Evolutionary conservation across 2,113 vertebrate genomes (phyloP).

Genomic region (Canis aureus): DNA sequence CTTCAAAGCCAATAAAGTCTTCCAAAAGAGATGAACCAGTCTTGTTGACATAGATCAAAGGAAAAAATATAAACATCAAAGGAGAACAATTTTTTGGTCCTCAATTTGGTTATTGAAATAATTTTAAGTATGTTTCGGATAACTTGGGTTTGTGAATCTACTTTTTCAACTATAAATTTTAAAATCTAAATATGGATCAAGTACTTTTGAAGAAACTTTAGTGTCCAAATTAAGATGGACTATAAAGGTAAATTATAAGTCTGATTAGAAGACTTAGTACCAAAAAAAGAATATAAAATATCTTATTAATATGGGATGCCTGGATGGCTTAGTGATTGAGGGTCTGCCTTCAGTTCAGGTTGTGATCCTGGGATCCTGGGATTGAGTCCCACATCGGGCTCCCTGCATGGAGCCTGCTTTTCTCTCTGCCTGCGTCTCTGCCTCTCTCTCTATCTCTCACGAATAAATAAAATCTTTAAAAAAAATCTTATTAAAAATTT

Average conservation of each 20-base stretch:
- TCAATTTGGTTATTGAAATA: background rate
- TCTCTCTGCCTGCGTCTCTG: too few species aligned
- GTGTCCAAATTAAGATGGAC: background rate
- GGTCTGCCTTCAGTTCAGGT: too few species aligned
- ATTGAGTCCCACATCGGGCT: too few species aligned
- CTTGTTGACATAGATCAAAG: background rate
- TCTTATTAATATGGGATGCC: background rate
- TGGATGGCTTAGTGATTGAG: too few species aligned
- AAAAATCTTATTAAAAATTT: background rate
- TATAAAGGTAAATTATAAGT: background rate
- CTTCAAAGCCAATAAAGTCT: slow-evolving; percentile 37
- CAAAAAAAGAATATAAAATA: background rate
- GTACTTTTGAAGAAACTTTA: slow-evolving; percentile 1
- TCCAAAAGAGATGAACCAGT: background rate
- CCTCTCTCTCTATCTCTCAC: too few species aligned
- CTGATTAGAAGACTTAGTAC: background rate
- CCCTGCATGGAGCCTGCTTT: too few species aligned
- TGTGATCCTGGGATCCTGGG: too few species aligned
- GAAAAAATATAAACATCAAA: background rate
- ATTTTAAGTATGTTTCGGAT: background rate
- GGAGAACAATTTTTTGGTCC: background rate
- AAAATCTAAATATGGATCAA: slow-evolving; percentile 39
- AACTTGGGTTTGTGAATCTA: background rate
- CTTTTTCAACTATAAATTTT: background rate
- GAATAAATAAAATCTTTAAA: background rate